These are phyloP conservation scores for Lepidocyrtoides sp. DNA, from an alignment of 2,888 invertebrate genomes.

Conservation along the genomic window DNA sequence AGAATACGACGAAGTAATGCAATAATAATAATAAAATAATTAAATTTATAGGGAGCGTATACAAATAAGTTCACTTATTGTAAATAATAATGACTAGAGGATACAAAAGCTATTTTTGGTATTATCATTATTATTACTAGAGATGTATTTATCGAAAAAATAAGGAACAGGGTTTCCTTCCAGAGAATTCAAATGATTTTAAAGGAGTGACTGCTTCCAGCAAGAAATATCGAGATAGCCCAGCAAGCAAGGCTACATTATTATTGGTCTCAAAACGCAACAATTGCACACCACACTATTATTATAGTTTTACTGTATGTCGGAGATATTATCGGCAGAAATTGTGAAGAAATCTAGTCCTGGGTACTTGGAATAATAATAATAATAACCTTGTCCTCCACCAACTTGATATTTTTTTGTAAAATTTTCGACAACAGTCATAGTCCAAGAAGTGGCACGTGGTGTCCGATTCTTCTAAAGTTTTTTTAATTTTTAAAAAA, in stretches of 20 bases:
- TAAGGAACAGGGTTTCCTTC: conserved; percentile 54
- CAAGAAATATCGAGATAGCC: too few relatives aligned
- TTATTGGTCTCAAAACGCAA: too few relatives aligned
- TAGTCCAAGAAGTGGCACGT: background rate
- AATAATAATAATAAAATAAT: conserved; percentile 2
- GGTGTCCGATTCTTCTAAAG: too few relatives aligned
- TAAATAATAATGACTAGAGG: background rate
- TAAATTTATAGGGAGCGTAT: background rate
- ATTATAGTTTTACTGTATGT: background rate
- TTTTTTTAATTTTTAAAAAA: background rate
- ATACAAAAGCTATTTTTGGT: conserved; percentile 40
- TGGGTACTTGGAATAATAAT: too few relatives aligned
- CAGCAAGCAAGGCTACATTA: too few relatives aligned
- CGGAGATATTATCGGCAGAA: too few relatives aligned
- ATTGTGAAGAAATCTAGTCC: too few relatives aligned
- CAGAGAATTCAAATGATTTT: background rate
- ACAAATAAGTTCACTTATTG: background rate
- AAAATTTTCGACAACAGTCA: too few relatives aligned
- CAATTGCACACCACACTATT: background rate
- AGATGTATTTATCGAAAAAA: background rate
- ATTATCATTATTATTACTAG: background rate
- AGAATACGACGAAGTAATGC: conserved; percentile 21
- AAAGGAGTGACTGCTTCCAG: conserved; percentile 26
- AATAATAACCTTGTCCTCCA: background rate
- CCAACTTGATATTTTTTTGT: too few relatives aligned